Evolutionary conservation across 1,140 invertebrate species (phyloP).

Genomic region (Eulimnadia texana): DNA sequence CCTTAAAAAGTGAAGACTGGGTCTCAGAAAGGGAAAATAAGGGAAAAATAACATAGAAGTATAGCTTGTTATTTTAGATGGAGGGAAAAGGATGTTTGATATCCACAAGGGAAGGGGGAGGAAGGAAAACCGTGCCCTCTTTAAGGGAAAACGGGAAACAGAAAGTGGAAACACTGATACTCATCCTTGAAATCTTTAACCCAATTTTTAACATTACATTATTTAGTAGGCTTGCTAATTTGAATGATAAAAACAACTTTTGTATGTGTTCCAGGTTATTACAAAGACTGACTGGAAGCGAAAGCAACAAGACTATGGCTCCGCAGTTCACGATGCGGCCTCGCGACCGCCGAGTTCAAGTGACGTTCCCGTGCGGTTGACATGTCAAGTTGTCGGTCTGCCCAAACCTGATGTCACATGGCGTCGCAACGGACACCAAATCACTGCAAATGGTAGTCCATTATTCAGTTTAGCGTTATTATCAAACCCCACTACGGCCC

Average conservation of each 20-base stretch:
- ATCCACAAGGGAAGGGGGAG: too few relatives aligned
- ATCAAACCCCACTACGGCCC: too few relatives aligned
- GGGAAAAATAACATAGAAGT: too few relatives aligned
- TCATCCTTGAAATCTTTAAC: too few relatives aligned
- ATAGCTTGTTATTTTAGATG: too few relatives aligned
- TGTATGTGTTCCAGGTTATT: conserved; percentile 17
- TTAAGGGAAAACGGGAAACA: too few relatives aligned
- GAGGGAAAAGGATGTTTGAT: too few relatives aligned
- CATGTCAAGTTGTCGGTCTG: conserved; percentile 65
- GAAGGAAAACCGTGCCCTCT: too few relatives aligned
- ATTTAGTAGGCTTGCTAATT: not conserved
- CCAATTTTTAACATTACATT: not conserved
- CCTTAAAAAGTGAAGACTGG: too few relatives aligned
- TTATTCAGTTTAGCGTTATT: too few relatives aligned
- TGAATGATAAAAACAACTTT: not conserved
- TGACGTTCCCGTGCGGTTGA: conserved; percentile 68
- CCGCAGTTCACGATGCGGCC: conserved; percentile 78
- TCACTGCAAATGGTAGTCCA: conserved; percentile 39
- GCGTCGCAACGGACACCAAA: conserved; percentile 52
- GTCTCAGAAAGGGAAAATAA: too few relatives aligned
- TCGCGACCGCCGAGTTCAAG: conserved; percentile 62
- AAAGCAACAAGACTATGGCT: conserved; percentile 25
- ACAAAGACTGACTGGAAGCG: conserved; percentile 18
- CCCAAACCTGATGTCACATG: conserved; percentile 59
- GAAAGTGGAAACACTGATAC: not conserved